Conservation (phyloP, 64 coral and sea anemone genomes). For the Actinia tenebrosa region DNA sequence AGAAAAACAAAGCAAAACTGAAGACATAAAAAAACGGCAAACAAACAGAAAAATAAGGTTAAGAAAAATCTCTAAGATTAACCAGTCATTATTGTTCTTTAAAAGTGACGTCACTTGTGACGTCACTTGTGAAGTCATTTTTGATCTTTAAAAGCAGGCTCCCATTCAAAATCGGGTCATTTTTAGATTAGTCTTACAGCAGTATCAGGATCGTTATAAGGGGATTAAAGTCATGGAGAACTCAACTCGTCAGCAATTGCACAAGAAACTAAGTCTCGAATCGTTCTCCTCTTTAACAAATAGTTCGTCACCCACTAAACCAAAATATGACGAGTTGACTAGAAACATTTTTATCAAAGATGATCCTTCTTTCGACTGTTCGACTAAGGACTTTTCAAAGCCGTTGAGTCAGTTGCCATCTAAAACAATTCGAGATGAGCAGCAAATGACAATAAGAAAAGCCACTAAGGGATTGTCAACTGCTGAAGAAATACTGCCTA, state of each 20-base stretch:
- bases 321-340: background rate
- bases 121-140: background rate
- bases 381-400: background rate
- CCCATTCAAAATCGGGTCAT: background rate
- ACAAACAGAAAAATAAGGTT: no score
- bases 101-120: background rate
- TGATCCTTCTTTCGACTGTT: background rate
- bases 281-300: background rate
- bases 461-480: no score
- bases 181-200: background rate
- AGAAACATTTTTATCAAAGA: background rate
- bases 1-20: no score
- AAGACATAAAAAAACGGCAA: no score
- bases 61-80: background rate
- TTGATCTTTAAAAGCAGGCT: background rate
- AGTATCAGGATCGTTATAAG: background rate
- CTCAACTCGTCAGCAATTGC: background rate
- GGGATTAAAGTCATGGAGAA: background rate
- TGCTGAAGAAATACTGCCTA: no score
- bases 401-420: no score
- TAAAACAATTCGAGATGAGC: no score
- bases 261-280: background rate
- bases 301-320: background rate
- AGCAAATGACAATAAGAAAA: no score
- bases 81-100: no score